Evolutionary conservation across 2,888 invertebrate genomes (phyloP), one percentile per base, ranked within the genome.

Genomic region (Limnephilus rhombicus): DNA sequence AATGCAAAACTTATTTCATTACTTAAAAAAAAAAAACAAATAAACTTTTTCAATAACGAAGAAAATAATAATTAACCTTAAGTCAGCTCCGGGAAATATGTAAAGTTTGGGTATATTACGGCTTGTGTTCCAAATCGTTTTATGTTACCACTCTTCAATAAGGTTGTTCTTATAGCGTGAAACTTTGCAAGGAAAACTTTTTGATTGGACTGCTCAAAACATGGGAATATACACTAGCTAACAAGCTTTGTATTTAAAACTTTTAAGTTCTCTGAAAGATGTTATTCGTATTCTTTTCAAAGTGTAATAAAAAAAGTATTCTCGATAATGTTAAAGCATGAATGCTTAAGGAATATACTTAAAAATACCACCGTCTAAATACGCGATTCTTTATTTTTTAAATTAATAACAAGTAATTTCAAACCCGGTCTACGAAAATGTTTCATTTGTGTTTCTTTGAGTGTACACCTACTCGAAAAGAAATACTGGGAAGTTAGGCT

Each of bases 111-210:
- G 85, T 37, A 34, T 83, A 34, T 29, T 83, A 34, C 31, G 31
- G 83, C 83, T 31, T 83, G n/a, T 45, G 85, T 85, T 85, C 29
- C 41, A 37, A 85, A 24, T 37, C 85, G 85, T 85, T 85, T 85
- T 85, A 85, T 85, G 45, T 85, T 85, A 85, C 85, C 41, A 85
- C 85, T 85, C 85, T 85, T 85, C n/a, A 45, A 85, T 85, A 85
- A 85, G 12, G 85, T 85, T 85, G 18, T 85, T 85, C 83, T 83
- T 34, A 37, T 18, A 31, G 83, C 83, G 83, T 34, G 83, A 18
- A 83, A 83, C 83, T 83, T 83, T 83, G 37, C 24, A 83, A 83
- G 24, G 83, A 37, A 34, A 83, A 83, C 83, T 83, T 83, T 83
- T 83, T 83, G 83, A 83, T 83, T 83, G 83, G 83, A 13, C 83